Conservation (phyloP, 2,888 invertebrate species). For the Didymodactylos carnosus region DNA sequence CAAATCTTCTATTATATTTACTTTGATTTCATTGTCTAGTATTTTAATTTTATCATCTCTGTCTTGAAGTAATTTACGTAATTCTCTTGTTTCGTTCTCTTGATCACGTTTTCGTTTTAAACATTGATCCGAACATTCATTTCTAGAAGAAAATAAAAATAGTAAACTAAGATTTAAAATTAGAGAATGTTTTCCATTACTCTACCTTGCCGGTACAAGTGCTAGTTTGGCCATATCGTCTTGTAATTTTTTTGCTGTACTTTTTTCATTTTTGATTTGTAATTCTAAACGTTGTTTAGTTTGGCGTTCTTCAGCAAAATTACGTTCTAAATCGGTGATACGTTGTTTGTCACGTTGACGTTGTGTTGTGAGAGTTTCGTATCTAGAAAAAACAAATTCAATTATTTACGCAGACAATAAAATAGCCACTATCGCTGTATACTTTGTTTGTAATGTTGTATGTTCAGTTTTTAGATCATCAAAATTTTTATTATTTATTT, state of each 20-base stretch:
- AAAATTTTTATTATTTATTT: neutral
- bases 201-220: neutral
- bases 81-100: constrained; percentile 47
- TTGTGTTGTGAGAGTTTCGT: neutral
- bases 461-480: neutral
- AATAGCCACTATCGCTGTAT: neutral
- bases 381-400: neutral
- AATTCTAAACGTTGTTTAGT: constrained; percentile 52
- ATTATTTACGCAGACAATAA: too few species aligned
- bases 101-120: constrained; percentile 44
- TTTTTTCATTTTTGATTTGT: constrained; percentile 52
- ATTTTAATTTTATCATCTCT: constrained; percentile 46
- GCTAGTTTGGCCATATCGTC: neutral
- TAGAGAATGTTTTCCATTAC: too few species aligned
- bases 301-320: constrained; percentile 63
- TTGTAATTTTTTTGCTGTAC: constrained; percentile 42
- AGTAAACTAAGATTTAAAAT: neutral
- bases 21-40: constrained; percentile 33
- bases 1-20: neutral
- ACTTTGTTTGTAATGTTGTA: neutral
- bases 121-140: constrained; percentile 49
- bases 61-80: constrained; percentile 44
- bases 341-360: constrained; percentile 59
- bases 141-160: constrained; percentile 16
- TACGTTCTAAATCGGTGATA: constrained; percentile 52